These are phyloP conservation scores for Hexactinellida sp. DNA, from an alignment of 37 sponge, comb jelly and placozoan genomes.

Conservation along the genomic window DNA sequence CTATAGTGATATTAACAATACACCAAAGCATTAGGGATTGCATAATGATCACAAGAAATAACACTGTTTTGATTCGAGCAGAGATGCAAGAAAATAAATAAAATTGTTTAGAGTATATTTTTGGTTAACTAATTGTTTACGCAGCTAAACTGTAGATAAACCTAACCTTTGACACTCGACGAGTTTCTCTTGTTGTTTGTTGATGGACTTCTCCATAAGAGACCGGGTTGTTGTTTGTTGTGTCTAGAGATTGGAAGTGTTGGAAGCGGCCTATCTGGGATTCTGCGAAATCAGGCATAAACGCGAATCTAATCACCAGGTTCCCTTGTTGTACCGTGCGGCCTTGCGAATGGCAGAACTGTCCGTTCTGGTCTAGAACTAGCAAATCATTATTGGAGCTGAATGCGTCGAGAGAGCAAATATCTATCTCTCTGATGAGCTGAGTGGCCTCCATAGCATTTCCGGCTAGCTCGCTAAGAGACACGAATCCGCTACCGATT, in stretches of 20 bases:
- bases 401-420: not conserved
- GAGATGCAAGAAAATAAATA: no score
- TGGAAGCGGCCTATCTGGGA: not conserved
- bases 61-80: no score
- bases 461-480: not conserved
- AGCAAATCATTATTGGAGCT: slow-evolving; percentile 3
- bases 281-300: not conserved
- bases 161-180: not conserved
- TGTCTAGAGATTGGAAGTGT: not conserved
- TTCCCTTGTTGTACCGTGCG: not conserved
- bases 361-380: slow-evolving; percentile 8
- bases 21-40: no score
- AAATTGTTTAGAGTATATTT: no score
- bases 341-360: not conserved
- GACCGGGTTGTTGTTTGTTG: not conserved
- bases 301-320: not conserved
- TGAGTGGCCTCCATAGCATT: not conserved
- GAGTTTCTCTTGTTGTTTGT: not conserved
- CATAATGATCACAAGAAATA: no score
- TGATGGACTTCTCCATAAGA: not conserved
- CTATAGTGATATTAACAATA: no score
- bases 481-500: not conserved
- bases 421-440: not conserved
- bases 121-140: no score
- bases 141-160: no score